A percentile compares a stretch with the other conserved stretches of the same genome.
These are phyloP conservation scores for Camelus dromedarius DNA, from an alignment of 2,113 vertebrate genomes.

Conservation along the genomic window DNA sequence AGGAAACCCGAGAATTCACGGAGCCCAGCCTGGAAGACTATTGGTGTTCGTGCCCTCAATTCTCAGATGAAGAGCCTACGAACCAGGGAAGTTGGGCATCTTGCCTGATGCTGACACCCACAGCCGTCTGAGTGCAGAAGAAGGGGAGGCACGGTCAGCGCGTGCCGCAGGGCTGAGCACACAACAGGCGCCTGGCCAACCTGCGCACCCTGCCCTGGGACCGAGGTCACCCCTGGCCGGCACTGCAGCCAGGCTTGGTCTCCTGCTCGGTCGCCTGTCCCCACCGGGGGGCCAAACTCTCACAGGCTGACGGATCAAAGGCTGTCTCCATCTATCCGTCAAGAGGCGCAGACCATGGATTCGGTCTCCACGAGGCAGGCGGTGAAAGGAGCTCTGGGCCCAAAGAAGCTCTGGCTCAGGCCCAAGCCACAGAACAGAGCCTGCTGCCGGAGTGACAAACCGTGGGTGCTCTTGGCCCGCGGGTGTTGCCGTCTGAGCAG, in stretches of 20 bases:
- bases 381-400: constrained; percentile 62
- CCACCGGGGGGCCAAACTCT: not conserved
- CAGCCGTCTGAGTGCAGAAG: accelerated
- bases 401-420: constrained; percentile 72
- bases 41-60: accelerated
- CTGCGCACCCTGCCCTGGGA: not conserved
- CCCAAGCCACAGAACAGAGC: constrained; percentile 59
- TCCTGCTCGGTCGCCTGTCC: not conserved
- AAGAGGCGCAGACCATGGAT: not conserved
- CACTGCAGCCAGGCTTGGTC: not conserved
- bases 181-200: constrained; percentile 50
- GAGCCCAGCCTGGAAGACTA: not conserved
- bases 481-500: not conserved
- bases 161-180: not conserved
- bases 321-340: accelerated
- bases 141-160: accelerated
- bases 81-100: accelerated
- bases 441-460: not conserved
- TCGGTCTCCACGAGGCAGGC: constrained; percentile 47
- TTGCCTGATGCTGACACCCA: accelerated
- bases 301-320: not conserved
- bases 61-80: not conserved
- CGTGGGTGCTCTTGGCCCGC: not conserved
- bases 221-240: not conserved
- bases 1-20: not conserved